phyloP scores from a whole-genome alignment of 1,140 invertebrate genomes.

The Anadara kagoshimensis region DNA sequence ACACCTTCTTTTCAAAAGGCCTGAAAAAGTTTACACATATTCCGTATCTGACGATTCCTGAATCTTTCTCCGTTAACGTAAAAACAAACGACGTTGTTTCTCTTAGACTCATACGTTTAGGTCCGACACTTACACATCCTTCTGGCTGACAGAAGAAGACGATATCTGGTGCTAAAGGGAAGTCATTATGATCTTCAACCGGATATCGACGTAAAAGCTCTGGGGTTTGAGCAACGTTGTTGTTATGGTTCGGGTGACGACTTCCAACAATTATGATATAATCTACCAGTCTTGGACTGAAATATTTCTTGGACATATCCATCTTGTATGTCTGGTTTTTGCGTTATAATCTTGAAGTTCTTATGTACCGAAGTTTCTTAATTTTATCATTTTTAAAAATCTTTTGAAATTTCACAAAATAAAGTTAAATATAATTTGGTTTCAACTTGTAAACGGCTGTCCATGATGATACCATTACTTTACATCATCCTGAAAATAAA shows the following conservation, averaged over 20 bases:
- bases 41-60: constrained; percentile 86
- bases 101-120: constrained; percentile 80
- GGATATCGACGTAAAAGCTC: constrained; percentile 88
- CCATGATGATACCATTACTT: too few relatives aligned
- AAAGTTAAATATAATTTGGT: too few relatives aligned
- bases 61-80: constrained; percentile 99
- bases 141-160: constrained; percentile 99
- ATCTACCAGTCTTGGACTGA: constrained; percentile 84
- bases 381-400: too few relatives aligned
- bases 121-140: constrained; percentile 93
- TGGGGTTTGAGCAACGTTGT: constrained; percentile 72
- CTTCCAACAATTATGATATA: constrained; percentile 97
- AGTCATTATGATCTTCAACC: constrained; percentile 95
- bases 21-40: constrained; percentile 99
- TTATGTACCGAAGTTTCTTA: too few relatives aligned
- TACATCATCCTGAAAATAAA: too few relatives aligned
- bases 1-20: constrained; percentile 80
- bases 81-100: constrained; percentile 98
- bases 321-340: too few relatives aligned
- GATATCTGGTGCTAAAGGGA: constrained; percentile 96
- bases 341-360: too few relatives aligned
- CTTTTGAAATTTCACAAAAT: too few relatives aligned
- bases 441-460: too few relatives aligned
- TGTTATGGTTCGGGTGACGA: constrained; percentile 78
- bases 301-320: constrained; percentile 73